Conservation (phyloP, 2,888 invertebrate genomes). For the Drosophila formosana region DNA sequence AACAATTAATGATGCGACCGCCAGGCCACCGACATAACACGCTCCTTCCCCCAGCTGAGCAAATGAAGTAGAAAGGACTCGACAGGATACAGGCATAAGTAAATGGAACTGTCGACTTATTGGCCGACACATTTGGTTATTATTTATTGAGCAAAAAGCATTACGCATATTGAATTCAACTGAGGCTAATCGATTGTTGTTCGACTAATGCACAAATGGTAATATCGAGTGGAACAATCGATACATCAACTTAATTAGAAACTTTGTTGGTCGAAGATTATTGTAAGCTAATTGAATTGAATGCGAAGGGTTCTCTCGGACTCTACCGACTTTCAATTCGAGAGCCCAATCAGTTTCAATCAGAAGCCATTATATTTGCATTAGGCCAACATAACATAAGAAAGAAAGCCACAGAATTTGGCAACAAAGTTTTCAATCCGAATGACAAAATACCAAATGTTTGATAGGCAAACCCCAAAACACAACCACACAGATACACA, state of each 20-base stretch:
- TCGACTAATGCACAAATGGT: conserved; percentile 29
- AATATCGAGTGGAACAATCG: conserved; percentile 1
- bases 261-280: conserved; percentile 15
- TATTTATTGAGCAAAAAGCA: conserved; percentile 34
- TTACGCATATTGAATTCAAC: conserved; percentile 53
- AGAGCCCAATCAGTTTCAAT: conserved; percentile 34
- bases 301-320: neutral
- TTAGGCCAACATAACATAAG: conserved; percentile 32
- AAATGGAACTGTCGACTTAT: conserved; percentile 18
- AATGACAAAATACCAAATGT: conserved; percentile 41
- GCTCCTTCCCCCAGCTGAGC: neutral
- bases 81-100: conserved; percentile 5
- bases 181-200: conserved; percentile 41
- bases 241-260: conserved; percentile 36
- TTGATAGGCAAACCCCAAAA: conserved; percentile 26
- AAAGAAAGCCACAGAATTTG: conserved; percentile 30
- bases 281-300: conserved; percentile 44
- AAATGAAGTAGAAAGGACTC: conserved; percentile 5
- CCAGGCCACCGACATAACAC: conserved; percentile 4
- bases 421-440: conserved; percentile 44
- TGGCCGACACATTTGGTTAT: conserved; percentile 20
- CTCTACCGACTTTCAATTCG: neutral
- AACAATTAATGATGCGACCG: conserved; percentile 66
- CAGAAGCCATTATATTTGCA: conserved; percentile 54
- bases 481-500: conserved; percentile 12